These are phyloP conservation scores for Aleiodes alternator DNA, from an alignment of 2,888 invertebrate genomes.

Conservation along the genomic window DNA sequence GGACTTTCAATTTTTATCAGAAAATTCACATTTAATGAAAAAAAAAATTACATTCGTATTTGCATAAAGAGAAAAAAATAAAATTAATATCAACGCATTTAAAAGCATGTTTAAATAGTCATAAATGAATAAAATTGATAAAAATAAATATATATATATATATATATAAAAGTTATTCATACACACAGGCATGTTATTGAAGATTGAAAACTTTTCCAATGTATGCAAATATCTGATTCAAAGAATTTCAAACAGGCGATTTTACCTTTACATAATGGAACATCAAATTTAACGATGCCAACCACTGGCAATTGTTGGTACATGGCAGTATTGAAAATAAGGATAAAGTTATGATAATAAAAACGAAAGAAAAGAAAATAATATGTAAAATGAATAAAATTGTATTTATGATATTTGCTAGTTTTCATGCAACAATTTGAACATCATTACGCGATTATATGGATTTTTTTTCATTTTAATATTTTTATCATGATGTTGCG, in stretches of 20 bases:
- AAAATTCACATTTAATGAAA: too few species aligned
- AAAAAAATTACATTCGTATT: too few species aligned
- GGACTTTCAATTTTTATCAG: neutral
- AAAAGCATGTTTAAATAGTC: neutral
- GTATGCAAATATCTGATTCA: slow-evolving; percentile 29
- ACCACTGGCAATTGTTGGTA: slow-evolving; percentile 22
- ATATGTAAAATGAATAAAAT: too few species aligned
- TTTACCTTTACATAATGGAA: slow-evolving; percentile 34
- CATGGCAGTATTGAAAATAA: neutral
- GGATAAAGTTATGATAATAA: slow-evolving; percentile 13
- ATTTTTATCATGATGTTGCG: neutral
- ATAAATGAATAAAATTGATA: slow-evolving; percentile 22
- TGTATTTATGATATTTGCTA: neutral
- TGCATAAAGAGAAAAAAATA: slow-evolving; percentile 10
- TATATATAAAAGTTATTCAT: slow-evolving; percentile 6
- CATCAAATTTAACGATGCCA: slow-evolving; percentile 33
- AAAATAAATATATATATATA: neutral
- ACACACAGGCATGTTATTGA: slow-evolving; percentile 7
- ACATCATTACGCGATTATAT: slow-evolving; percentile 5
- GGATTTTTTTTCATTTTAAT: neutral
- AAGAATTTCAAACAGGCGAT: slow-evolving; percentile 34
- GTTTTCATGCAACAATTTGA: slow-evolving; percentile 11
- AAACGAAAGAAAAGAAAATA: too few species aligned
- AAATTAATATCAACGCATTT: neutral
- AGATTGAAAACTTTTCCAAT: slow-evolving; percentile 33